Evolutionary conservation across 1,140 invertebrate genomes (phyloP).

Genomic region (Linepithema humile): DNA sequence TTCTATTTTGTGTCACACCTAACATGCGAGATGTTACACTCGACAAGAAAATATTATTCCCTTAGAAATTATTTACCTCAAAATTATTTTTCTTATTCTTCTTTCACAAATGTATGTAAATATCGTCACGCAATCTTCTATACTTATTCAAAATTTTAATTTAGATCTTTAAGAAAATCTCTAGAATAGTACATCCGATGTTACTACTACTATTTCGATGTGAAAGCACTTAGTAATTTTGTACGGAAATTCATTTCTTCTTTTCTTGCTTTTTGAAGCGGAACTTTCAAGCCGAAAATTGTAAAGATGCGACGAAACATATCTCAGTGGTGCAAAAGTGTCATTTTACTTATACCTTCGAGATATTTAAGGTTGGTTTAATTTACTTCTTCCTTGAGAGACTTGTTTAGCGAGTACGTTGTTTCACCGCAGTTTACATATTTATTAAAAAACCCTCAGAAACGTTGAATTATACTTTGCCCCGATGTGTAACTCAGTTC

Average conservation of each 20-base stretch:
- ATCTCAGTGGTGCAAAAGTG: not conserved
- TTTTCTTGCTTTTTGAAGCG: too few species aligned
- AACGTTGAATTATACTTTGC: slow-evolving; percentile 52
- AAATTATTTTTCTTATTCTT: too few species aligned
- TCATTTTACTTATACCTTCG: not conserved
- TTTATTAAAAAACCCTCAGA: slow-evolving; percentile 1
- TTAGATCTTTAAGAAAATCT: not conserved
- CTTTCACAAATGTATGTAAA: not conserved
- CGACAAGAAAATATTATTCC: not conserved
- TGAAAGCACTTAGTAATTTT: not conserved
- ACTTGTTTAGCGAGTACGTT: not conserved
- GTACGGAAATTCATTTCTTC: not conserved
- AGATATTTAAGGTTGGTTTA: not conserved
- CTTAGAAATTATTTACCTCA: too few species aligned
- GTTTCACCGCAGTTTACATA: not conserved
- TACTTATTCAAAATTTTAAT: slow-evolving; percentile 1
- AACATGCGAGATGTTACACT: not conserved
- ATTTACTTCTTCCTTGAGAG: not conserved
- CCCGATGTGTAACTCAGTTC: slow-evolving; percentile 74
- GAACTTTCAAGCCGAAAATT: not conserved
- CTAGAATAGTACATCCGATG: not conserved
- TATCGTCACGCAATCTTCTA: not conserved
- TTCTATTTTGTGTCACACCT: not conserved
- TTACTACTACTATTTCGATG: too few species aligned
- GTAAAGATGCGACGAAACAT: not conserved